These are phyloP conservation scores for Drosophila paranaensis DNA, from an alignment of 2,888 invertebrate genomes.

Conservation along the genomic window DNA sequence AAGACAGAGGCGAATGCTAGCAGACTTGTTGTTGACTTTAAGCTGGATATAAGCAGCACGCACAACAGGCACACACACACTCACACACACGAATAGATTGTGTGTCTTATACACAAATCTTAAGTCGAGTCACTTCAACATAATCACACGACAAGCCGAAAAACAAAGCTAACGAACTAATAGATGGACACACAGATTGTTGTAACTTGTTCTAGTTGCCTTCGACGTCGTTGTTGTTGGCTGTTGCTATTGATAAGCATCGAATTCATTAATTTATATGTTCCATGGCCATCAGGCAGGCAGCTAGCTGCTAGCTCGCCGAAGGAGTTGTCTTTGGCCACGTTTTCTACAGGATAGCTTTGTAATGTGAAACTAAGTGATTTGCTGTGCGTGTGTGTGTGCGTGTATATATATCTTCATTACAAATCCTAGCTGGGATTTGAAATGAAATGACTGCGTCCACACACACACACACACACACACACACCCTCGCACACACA, in stretches of 20 bases:
- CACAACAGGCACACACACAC: conserved; percentile 35
- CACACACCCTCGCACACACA: not conserved
- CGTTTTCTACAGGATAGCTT: conserved; percentile 62
- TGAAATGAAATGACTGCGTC: conserved; percentile 62
- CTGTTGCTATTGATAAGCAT: conserved; percentile 76
- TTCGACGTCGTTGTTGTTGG: conserved; percentile 16
- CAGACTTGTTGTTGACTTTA: conserved; percentile 66
- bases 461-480: conserved; percentile 28
- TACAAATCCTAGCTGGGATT: conserved; percentile 74
- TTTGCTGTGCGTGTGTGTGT: conserved; percentile 48
- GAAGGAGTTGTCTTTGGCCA: conserved; percentile 58
- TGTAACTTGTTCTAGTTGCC: conserved; percentile 10
- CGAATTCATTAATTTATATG: conserved; percentile 82
- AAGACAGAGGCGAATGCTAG: conserved; percentile 17
- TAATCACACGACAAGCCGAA: conserved; percentile 72
- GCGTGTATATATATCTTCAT: conserved; percentile 64
- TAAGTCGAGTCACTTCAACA: conserved; percentile 72
- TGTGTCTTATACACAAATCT: conserved; percentile 53
- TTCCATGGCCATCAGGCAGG: conserved; percentile 57
- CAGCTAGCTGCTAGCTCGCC: conserved; percentile 19
- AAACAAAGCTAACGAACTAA: conserved; percentile 72
- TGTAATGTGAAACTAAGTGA: conserved; percentile 81
- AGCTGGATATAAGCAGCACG: conserved; percentile 58
- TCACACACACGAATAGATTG: conserved; percentile 15
- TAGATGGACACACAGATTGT: conserved; percentile 57